Evolutionary conservation across 2,113 vertebrate genomes (phyloP).

Genomic region (Hystrix brachyura): DNA sequence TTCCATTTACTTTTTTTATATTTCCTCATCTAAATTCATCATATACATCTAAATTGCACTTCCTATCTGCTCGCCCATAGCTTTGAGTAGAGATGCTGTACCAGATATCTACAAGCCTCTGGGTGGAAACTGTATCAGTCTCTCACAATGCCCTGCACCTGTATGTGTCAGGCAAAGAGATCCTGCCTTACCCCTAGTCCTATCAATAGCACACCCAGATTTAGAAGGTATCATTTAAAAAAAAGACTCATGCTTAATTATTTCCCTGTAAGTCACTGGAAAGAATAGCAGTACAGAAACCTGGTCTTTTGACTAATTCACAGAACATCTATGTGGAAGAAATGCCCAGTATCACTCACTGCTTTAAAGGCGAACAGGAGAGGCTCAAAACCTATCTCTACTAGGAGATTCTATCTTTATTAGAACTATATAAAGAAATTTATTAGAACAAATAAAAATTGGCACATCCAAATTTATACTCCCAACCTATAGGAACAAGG

Average conservation of each 20-base stretch:
- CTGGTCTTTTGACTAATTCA: not conserved
- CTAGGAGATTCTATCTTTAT: not conserved
- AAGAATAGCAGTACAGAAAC: not conserved
- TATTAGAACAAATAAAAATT: not conserved
- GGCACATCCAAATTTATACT: not conserved
- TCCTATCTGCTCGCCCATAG: not conserved
- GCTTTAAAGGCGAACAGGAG: not conserved
- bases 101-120: slow-evolving; percentile 15
- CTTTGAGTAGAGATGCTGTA: not conserved
- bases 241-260: slow-evolving; percentile 11
- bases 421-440: not conserved
- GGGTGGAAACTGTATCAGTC: slow-evolving; percentile 11
- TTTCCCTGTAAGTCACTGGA: not conserved
- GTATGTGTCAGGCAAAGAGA: not conserved
- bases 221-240: not conserved
- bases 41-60: not conserved
- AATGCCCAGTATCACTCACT: not conserved
- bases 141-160: not conserved
- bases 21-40: slow-evolving; percentile 2
- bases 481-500: not conserved
- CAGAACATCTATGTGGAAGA: slow-evolving; percentile 44
- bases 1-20: not conserved
- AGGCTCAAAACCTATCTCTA: not conserved
- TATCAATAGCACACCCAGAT: not conserved
- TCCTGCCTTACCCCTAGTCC: not conserved